Evolutionary conservation across 2,888 invertebrate genomes (phyloP), one percentile per base, ranked within the genome.

Genomic region (Rhagonycha fulva): DNA sequence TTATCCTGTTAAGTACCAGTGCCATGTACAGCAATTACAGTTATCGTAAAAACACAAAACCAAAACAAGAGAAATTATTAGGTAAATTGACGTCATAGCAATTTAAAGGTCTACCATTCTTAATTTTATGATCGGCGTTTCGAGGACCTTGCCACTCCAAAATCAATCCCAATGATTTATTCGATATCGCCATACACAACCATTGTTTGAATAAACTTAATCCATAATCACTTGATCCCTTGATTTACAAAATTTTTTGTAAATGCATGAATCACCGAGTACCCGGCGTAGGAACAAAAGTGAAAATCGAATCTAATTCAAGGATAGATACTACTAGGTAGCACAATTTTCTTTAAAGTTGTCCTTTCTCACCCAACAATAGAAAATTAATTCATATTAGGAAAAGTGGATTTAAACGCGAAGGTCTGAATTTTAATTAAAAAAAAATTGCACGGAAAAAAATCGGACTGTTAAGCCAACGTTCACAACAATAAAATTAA

Each of bases 91-190:
- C 63, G 63, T 66, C 63, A 66, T 7, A 47, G n/a, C 63, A 66
- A 66, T 66, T 66, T 66, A 66, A 66, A 66, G 63, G 63, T 66
- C 63, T 66, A 66, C 23, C 26, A 47, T 47, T 47, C 47, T 47
- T 47, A 47, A 47, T 47, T 47, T 47, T 47, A 47, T 63, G 11
- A 60, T 71, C 47, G 63, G 66, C 30, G 71, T 71, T 63, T 71
- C 60, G 68, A 72, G 68, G 72, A 72, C 72, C 72, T 72, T 72
- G 72, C 68, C 72, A 30, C 28, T 62, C 72, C 72, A 72, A 72
- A 72, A 61, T 68, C 60, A 68, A 47, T 68, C 4, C 11, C 32
- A 62, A 19, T 68, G 72, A 72, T 68, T 72, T 72, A 72, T 72
- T 23, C 61, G 26, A 24, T 67, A 72, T 68, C 68, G 67, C 72